phyloP scores from a whole-genome alignment of 2,888 invertebrate genomes.

The Ophion obscuratus region DNA sequence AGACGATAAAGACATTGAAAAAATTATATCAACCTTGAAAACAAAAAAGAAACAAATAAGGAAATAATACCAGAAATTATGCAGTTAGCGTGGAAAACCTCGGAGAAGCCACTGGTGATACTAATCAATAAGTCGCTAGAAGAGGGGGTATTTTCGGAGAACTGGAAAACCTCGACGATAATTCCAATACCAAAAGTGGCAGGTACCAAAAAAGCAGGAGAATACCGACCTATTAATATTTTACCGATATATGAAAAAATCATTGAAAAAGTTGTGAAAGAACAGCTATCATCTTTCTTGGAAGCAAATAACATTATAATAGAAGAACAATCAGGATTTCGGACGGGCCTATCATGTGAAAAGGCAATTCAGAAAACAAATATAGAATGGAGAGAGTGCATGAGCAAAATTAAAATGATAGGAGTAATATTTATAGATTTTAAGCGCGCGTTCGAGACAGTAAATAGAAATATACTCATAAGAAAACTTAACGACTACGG shows the following conservation, averaged over 20 bases:
- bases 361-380: conserved; percentile 48
- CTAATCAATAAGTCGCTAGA: conserved; percentile 15
- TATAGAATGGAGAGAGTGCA: not conserved
- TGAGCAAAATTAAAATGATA: conserved; percentile 46
- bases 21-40: not conserved
- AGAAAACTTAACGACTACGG: conserved; percentile 51
- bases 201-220: conserved; percentile 15
- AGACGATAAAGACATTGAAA: not conserved
- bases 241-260: too few species aligned
- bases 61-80: not conserved
- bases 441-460: conserved; percentile 56
- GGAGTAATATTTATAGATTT: conserved; percentile 58
- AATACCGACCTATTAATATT: conserved; percentile 31
- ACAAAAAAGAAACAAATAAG: conserved; percentile 9
- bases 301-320: not conserved
- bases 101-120: not conserved
- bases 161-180: too few species aligned
- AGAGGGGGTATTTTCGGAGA: not conserved
- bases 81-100: not conserved
- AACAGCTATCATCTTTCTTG: conserved; percentile 5
- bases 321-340: conserved; percentile 5
- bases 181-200: conserved; percentile 24
- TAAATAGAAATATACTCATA: conserved; percentile 37
- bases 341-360: conserved; percentile 38
- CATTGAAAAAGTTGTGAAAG: conserved; percentile 21